Evolutionary conservation across 1,140 invertebrate genomes (phyloP).

Genomic region (Lamellibrachia luymesi): DNA sequence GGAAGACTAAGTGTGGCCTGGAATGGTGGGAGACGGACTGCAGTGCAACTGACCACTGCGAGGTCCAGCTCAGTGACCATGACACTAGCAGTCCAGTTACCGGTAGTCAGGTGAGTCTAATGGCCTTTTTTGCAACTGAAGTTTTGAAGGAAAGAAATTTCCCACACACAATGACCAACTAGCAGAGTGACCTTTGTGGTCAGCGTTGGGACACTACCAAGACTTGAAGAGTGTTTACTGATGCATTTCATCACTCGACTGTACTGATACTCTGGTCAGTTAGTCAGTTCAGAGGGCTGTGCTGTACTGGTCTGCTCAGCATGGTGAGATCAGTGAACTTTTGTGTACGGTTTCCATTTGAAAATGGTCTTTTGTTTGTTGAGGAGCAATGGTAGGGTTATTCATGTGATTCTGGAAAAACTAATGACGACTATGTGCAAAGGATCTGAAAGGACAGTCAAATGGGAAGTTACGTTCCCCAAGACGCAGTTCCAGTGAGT

Average conservation of each 20-base stretch:
- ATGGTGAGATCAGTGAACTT: neutral
- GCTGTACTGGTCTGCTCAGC: neutral
- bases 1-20: constrained; percentile 1
- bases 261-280: neutral
- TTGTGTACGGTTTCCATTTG: neutral
- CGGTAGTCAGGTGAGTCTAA: neutral
- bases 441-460: too few relatives aligned
- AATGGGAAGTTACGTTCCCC: too few relatives aligned
- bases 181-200: neutral
- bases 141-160: neutral
- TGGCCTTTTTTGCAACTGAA: neutral
- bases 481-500: too few relatives aligned
- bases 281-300: neutral
- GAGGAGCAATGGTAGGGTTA: too few relatives aligned
- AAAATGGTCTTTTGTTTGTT: neutral
- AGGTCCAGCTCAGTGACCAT: neutral
- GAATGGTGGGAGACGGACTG: constrained; percentile 5
- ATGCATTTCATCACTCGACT: neutral
- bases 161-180: neutral
- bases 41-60: neutral
- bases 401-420: too few relatives aligned
- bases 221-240: neutral
- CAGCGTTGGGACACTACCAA: neutral
- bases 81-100: neutral
- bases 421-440: too few relatives aligned